phyloP scores from a whole-genome alignment of 2,113 vertebrate species.

The Sorex araneus region DNA sequence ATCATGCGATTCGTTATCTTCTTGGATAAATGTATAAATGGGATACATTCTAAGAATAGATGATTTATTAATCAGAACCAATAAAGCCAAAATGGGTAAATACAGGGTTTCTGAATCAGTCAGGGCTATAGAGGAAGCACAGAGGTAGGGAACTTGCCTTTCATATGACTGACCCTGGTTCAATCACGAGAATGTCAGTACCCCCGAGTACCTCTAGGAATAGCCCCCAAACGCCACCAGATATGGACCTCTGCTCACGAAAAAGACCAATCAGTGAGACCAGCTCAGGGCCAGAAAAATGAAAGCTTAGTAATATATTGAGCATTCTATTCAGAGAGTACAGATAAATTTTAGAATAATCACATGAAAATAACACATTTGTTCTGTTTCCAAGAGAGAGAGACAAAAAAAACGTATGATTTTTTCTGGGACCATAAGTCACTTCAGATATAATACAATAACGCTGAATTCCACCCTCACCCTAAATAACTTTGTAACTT shows the following conservation, averaged over 20 bases:
- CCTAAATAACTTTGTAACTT: background rate
- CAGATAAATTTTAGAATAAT: background rate
- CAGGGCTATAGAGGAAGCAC: too few relatives aligned
- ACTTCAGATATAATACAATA: background rate
- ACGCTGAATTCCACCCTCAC: background rate
- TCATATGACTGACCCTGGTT: too few relatives aligned
- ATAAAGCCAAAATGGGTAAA: background rate
- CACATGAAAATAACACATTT: background rate
- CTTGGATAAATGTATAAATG: background rate
- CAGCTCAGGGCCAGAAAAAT: too few relatives aligned
- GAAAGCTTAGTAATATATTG: too few relatives aligned
- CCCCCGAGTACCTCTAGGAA: too few relatives aligned
- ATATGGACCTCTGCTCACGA: too few relatives aligned
- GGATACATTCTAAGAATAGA: constrained; percentile 16
- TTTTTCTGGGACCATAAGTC: background rate
- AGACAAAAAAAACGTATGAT: background rate
- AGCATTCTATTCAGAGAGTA: background rate
- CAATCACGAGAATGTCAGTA: too few relatives aligned
- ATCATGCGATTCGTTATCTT: background rate
- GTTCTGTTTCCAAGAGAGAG: background rate
- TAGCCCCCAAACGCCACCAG: too few relatives aligned
- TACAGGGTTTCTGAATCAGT: background rate
- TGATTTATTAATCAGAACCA: background rate
- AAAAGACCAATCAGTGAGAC: too few relatives aligned
- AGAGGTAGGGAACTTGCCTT: too few relatives aligned